Conservation (phyloP, 2,113 vertebrate species). For the Anser cygnoides region DNA sequence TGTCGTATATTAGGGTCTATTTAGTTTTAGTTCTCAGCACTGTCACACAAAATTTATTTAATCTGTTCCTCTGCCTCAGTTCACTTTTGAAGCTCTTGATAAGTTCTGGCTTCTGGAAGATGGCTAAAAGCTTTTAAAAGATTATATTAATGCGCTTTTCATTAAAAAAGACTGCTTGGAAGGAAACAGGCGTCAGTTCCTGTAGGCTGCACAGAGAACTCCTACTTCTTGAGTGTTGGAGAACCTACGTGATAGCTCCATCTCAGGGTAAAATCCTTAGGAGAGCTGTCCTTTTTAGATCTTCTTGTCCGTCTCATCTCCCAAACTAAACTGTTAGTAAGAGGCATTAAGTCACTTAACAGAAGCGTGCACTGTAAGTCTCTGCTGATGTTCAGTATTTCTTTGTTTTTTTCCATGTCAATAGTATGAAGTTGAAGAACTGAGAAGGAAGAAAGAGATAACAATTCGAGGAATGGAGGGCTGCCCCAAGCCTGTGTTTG, state of each 20-base stretch:
- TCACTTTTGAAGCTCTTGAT: not conserved
- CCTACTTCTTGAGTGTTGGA: not conserved
- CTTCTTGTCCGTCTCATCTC: not conserved
- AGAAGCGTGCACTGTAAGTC: rapidly evolving
- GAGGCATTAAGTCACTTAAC: not conserved
- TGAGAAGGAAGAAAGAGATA: slow-evolving; percentile 92
- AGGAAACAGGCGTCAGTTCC: not conserved
- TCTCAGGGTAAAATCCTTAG: not conserved
- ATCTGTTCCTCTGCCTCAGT: not conserved
- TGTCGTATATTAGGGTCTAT: not conserved
- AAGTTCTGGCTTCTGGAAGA: not conserved
- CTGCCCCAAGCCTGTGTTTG: slow-evolving; percentile 88
- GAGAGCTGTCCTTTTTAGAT: not conserved
- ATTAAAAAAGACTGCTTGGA: not conserved
- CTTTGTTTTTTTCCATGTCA: not conserved
- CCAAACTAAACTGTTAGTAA: not conserved
- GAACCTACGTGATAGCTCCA: not conserved
- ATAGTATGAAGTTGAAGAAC: slow-evolving; percentile 92
- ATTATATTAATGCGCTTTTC: not conserved
- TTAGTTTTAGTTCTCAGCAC: not conserved
- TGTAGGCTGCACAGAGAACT: not conserved
- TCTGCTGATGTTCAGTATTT: not conserved
- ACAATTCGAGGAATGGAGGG: slow-evolving; percentile 89
- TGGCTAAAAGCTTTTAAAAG: not conserved
- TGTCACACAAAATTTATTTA: not conserved